phyloP scores from a whole-genome alignment of 2,888 invertebrate species.

The Omphaloscelis lunosa region DNA sequence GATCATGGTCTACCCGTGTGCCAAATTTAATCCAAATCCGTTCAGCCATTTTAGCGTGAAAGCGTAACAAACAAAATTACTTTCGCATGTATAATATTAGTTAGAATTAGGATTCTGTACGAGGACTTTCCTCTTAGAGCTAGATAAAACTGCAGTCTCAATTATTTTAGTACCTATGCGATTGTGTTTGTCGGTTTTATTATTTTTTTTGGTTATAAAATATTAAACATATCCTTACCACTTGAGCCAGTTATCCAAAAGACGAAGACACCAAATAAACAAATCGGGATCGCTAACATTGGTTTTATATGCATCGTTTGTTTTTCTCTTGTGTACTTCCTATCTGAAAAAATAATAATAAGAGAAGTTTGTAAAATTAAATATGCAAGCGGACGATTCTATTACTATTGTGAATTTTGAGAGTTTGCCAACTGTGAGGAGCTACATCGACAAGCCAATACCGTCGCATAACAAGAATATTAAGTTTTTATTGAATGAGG shows the following conservation, averaged over 20 bases:
- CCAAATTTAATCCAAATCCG: too few species aligned
- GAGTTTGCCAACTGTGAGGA: background rate
- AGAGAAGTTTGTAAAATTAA: slow-evolving; percentile 6
- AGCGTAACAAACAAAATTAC: too few species aligned
- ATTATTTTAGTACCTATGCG: background rate
- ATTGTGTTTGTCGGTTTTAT: background rate
- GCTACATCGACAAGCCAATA: background rate
- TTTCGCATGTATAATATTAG: too few species aligned
- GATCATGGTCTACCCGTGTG: too few species aligned
- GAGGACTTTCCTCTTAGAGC: background rate
- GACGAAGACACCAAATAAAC: slow-evolving; percentile 67
- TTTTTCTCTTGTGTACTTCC: slow-evolving; percentile 7
- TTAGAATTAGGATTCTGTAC: background rate
- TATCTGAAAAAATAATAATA: slow-evolving; percentile 45
- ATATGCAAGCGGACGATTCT: background rate
- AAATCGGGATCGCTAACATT: slow-evolving; percentile 67
- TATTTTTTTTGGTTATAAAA: background rate
- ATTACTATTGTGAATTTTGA: background rate
- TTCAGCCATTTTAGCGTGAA: too few species aligned
- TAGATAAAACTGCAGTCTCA: background rate
- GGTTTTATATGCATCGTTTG: slow-evolving; percentile 60
- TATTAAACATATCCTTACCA: slow-evolving; percentile 62
- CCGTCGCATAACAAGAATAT: too few species aligned
- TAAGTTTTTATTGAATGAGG: too few species aligned
- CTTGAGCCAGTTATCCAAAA: slow-evolving; percentile 75